phyloP scores from a whole-genome alignment of 2,797 vertebrate genomes.

The Periophthalmus magnuspinnatus region DNA sequence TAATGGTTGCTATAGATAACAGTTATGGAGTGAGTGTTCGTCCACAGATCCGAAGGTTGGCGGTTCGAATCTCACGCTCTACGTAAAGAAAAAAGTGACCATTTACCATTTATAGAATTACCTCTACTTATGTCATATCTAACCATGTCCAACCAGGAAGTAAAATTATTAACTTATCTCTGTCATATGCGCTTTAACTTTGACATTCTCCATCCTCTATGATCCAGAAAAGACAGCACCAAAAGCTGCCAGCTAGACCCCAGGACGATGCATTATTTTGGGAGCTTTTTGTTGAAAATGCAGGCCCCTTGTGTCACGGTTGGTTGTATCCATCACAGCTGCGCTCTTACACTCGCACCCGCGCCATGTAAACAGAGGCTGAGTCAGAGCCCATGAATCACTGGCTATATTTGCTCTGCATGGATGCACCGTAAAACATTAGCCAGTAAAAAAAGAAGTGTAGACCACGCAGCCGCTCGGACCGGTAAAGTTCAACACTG shows the following conservation, averaged over 20 bases:
- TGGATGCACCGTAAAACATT: slow-evolving; percentile 10
- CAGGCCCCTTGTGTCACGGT: slow-evolving; percentile 7
- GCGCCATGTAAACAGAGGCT: slow-evolving; percentile 32
- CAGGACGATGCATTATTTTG: slow-evolving; percentile 37
- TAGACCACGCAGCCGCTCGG: neutral
- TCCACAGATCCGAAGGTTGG: too few relatives aligned
- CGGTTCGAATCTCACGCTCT: too few relatives aligned
- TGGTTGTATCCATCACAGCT: slow-evolving; percentile 36
- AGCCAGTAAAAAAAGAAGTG: slow-evolving; percentile 1
- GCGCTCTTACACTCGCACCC: slow-evolving; percentile 34
- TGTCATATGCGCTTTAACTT: slow-evolving; percentile 15
- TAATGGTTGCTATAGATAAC: too few relatives aligned
- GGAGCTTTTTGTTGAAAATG: slow-evolving; percentile 6
- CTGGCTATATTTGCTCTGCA: slow-evolving; percentile 14
- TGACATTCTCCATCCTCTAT: slow-evolving; percentile 43
- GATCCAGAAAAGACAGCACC: slow-evolving; percentile 33
- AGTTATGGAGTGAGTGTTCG: too few relatives aligned
- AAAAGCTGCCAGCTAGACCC: slow-evolving; percentile 17
- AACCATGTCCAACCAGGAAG: too few relatives aligned
- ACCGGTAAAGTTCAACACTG: neutral
- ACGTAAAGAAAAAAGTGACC: too few relatives aligned
- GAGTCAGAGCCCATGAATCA: slow-evolving; percentile 35
- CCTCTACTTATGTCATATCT: too few relatives aligned
- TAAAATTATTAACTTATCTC: too few relatives aligned
- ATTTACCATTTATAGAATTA: too few relatives aligned